Base-by-base conservation (phyloP, 1,140 invertebrate species). In the Mizuhopecten yessoensis region DNA sequence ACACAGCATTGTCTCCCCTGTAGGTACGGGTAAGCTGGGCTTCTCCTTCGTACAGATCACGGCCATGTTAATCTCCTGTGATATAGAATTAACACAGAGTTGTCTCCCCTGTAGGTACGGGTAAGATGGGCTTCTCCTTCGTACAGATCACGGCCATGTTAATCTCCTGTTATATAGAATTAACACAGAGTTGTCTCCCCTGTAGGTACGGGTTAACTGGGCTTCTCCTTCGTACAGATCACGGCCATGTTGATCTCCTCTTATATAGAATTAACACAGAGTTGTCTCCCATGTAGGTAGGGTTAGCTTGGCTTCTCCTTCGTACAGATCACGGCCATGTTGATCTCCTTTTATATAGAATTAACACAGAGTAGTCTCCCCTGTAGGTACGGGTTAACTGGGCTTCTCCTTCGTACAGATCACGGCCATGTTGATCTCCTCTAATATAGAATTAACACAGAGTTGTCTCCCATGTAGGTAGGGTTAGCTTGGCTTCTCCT, bases 261-360 rank as follows among this genome's bases (percentile, higher is more conserved):
- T 88, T 98, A 98, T 91, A 94, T 97, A 34, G 97, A 97, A 99
- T 99, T 93, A 99, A 99, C 7, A 99, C 99, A 10, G 99, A 33
- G 99, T 99, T 7, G 99, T 99, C 57, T 99, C 99, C 94, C 99
- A 99, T 13, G 99, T 99, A n/a, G n/a, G n/a, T n/a, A n/a, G n/a
- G n/a, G n/a, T n/a, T n/a, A n/a, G n/a, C n/a, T n/a, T n/a, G n/a
- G n/a, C n/a, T n/a, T n/a, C n/a, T n/a, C n/a, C n/a, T n/a, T n/a
- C n/a, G n/a, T n/a, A n/a, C n/a, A n/a, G n/a, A n/a, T n/a, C n/a
- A n/a, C n/a, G n/a, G n/a, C n/a, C n/a, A n/a, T n/a, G n/a, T n/a
- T n/a, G n/a, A n/a, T n/a, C n/a, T n/a, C n/a, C n/a, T n/a, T n/a
- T n/a, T n/a, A n/a, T n/a, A n/a, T n/a, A n/a, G n/a, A n/a, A n/a